Conservation (phyloP, 2,113 vertebrate species). For the Notiomystis cincta region DNA sequence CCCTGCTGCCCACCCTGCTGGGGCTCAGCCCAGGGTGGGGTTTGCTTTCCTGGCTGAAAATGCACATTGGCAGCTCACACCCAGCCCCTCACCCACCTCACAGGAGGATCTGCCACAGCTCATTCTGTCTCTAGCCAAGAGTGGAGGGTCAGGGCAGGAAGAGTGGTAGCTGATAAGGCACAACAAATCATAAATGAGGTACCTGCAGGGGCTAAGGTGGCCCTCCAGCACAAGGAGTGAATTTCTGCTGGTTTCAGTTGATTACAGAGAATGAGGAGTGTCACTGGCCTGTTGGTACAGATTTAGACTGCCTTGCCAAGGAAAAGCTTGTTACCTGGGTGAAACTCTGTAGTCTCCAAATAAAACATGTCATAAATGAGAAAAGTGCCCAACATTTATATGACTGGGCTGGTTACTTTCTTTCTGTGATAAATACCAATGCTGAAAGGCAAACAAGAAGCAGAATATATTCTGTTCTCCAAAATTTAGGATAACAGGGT, state of each 20-base stretch:
- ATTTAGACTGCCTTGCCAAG: neutral
- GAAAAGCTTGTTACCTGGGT: neutral
- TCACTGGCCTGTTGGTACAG: neutral
- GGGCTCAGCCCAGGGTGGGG: neutral
- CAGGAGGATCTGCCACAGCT: accelerated
- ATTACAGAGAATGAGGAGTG: neutral
- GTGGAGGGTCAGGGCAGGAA: neutral
- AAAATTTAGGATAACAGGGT: neutral
- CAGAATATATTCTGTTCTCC: neutral
- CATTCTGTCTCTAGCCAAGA: neutral
- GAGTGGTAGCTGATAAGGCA: neutral
- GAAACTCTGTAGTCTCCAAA: neutral
- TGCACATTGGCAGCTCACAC: neutral
- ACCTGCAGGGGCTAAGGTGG: neutral
- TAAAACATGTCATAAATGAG: neutral
- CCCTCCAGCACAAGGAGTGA: neutral
- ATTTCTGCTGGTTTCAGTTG: neutral
- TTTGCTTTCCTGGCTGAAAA: neutral
- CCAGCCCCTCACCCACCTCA: neutral
- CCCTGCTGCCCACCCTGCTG: neutral
- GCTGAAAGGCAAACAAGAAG: neutral
- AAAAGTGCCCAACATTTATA: neutral
- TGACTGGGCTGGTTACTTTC: neutral
- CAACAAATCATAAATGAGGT: neutral
- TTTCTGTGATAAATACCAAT: neutral